These are phyloP conservation scores for Aporrectodea caliginosa DNA, from an alignment of 1,140 invertebrate genomes.

Conservation along the genomic window DNA sequence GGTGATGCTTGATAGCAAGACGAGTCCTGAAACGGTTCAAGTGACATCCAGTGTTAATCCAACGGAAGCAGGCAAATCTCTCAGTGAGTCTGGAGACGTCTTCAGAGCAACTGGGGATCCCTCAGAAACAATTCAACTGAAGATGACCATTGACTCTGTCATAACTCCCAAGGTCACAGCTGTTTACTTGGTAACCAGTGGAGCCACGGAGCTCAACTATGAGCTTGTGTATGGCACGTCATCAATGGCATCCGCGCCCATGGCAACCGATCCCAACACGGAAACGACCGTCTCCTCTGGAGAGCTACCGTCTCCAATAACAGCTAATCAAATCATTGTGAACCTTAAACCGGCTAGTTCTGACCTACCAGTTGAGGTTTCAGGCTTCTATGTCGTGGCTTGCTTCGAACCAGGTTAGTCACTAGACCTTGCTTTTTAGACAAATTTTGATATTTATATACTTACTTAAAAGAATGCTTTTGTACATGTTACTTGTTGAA, in stretches of 20 bases:
- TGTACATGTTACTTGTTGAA: too few relatives aligned
- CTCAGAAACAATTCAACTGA: background rate
- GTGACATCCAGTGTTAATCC: background rate
- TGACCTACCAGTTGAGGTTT: background rate
- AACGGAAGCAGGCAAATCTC: background rate
- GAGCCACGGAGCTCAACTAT: background rate
- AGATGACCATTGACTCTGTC: background rate
- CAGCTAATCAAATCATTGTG: background rate
- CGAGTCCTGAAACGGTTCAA: background rate
- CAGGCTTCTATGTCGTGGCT: background rate
- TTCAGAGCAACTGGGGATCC: background rate
- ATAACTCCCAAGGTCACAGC: background rate
- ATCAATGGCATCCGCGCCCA: background rate
- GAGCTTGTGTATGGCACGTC: background rate
- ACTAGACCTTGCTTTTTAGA: too few relatives aligned
- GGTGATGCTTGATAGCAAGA: background rate
- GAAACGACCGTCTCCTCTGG: background rate
- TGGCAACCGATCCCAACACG: background rate
- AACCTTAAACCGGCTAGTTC: background rate
- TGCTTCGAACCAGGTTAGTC: background rate
- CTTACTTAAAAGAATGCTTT: too few relatives aligned
- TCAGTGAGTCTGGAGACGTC: background rate
- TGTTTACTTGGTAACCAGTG: background rate
- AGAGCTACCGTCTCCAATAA: background rate
- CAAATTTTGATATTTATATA: too few relatives aligned